These are phyloP conservation scores for Henicopernis longicauda DNA, from an alignment of 2,113 vertebrate species.

Conservation along the genomic window DNA sequence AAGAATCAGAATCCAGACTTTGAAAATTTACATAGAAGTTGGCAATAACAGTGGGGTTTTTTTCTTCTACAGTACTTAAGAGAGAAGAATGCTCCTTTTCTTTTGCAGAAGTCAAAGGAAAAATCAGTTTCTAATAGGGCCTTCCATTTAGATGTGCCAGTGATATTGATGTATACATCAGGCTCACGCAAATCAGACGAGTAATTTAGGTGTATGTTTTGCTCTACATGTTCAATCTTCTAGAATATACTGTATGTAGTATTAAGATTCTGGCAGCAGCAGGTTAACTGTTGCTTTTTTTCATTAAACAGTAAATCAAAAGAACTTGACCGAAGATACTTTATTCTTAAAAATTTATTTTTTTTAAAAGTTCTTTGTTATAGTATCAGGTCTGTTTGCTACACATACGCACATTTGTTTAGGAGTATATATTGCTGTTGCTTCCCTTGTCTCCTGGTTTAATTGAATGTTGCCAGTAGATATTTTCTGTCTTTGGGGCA, in stretches of 20 bases:
- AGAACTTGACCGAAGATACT: neutral
- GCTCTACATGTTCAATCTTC: neutral
- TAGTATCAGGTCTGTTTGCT: neutral
- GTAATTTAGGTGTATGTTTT: neutral
- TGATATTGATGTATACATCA: neutral
- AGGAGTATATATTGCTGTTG: neutral
- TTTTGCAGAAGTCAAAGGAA: neutral
- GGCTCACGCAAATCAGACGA: neutral
- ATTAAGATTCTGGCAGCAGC: neutral
- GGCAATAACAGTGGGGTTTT: rapidly evolving
- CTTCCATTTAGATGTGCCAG: neutral
- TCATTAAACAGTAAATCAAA: neutral
- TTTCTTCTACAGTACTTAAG: neutral
- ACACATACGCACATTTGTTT: neutral
- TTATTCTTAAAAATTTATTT: neutral
- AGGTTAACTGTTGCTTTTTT: neutral
- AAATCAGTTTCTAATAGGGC: neutral
- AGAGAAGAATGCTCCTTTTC: neutral
- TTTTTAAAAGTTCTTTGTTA: neutral
- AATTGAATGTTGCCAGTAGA: neutral
- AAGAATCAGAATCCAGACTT: neutral
- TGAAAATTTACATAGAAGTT: neutral
- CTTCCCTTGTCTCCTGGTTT: neutral
- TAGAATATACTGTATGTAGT: neutral
- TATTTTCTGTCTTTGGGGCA: neutral